Conservation (phyloP, 2,797 vertebrate genomes). For the Neomorphus geoffroyi region DNA sequence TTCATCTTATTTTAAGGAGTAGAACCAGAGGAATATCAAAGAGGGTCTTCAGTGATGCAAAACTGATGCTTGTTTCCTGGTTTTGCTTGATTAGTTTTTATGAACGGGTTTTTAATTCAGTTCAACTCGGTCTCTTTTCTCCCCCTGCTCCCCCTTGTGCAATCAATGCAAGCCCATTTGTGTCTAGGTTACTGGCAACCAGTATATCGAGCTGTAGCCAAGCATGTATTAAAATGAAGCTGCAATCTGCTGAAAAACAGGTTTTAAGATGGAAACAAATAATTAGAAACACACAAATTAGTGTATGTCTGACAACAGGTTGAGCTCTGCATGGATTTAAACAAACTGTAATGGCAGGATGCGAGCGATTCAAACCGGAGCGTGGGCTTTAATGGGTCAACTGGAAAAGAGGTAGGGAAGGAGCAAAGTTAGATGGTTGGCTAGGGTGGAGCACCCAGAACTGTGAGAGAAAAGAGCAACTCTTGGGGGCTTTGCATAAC, state of each 20-base stretch:
- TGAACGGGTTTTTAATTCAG: conserved; percentile 16
- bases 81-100: not conserved
- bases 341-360: conserved; percentile 37
- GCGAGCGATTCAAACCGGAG: not conserved
- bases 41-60: not conserved
- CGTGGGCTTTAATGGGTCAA: not conserved
- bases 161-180: conserved; percentile 8
- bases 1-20: not conserved
- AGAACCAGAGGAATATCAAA: not conserved
- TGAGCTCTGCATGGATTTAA: conserved; percentile 1
- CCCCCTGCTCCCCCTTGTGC: not conserved
- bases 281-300: conserved; percentile 62
- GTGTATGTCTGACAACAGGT: conserved; percentile 63
- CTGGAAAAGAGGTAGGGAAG: not conserved
- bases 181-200: conserved; percentile 50
- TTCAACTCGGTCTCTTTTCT: not conserved
- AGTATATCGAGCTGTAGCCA: conserved; percentile 30
- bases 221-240: conserved; percentile 43
- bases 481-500: not conserved
- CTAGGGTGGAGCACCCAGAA: not conserved
- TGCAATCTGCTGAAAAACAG: conserved; percentile 60
- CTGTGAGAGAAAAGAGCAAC: not conserved
- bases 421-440: not conserved
- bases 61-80: not conserved
- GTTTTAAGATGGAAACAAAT: conserved; percentile 68